Conservation (phyloP, 2,113 vertebrate genomes). For the Gymnarchus niloticus region DNA sequence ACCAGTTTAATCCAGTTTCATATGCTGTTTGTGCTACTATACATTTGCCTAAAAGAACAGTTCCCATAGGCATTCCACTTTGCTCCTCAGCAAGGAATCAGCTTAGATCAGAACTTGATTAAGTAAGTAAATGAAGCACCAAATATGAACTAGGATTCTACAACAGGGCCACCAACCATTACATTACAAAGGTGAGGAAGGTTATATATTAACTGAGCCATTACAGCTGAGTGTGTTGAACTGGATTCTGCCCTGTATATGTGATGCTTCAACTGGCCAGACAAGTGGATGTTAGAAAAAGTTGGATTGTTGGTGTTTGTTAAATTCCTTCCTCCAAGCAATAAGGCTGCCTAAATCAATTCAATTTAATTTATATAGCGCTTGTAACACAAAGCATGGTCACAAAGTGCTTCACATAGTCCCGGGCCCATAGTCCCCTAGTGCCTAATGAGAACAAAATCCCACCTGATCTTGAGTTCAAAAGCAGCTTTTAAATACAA, state of each 20-base stretch:
- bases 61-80: not conserved
- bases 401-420: too few species aligned
- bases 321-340: not conserved
- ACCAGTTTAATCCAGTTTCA: not conserved
- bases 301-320: not conserved
- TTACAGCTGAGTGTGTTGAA: not conserved
- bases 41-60: not conserved
- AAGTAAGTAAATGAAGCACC: not conserved
- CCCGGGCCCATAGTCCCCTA: too few species aligned
- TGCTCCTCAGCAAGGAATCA: not conserved
- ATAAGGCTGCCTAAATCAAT: conserved; percentile 3
- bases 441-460: not conserved
- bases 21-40: not conserved
- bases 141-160: not conserved
- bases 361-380: too few species aligned
- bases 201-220: not conserved
- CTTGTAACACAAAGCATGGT: too few species aligned
- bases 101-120: not conserved
- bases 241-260: not conserved
- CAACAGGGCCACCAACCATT: not conserved
- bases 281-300: not conserved
- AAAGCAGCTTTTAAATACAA: not conserved
- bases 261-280: not conserved
- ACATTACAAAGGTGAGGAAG: not conserved
- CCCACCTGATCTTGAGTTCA: not conserved